These are phyloP conservation scores for Macroglossus sobrinus DNA, from an alignment of 2,113 vertebrate genomes.

Conservation along the genomic window DNA sequence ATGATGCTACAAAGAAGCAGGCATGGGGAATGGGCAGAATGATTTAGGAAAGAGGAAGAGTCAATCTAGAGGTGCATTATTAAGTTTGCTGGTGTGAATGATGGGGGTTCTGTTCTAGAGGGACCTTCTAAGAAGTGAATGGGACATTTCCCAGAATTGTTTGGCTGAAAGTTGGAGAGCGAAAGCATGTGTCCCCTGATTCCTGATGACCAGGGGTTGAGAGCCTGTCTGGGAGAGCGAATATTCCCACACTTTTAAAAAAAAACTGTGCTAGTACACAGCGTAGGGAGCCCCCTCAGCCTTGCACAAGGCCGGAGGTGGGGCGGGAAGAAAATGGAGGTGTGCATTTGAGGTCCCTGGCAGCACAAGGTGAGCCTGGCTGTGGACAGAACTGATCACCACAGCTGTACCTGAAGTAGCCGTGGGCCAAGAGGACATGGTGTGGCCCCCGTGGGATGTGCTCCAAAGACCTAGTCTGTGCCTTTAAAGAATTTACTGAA, in stretches of 20 bases:
- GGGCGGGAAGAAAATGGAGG: not conserved
- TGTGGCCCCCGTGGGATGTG: not conserved
- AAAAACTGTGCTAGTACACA: not conserved
- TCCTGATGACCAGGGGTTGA: not conserved
- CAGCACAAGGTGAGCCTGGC: not conserved
- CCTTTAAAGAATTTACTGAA: not conserved
- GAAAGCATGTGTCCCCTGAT: too few species aligned
- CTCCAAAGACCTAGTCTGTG: not conserved
- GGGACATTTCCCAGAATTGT: not conserved
- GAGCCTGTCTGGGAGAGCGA: accelerated
- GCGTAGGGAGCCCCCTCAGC: not conserved
- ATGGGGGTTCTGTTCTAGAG: not conserved
- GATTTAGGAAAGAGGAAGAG: not conserved
- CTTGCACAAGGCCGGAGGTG: not conserved
- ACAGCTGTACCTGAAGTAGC: not conserved
- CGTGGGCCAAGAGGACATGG: not conserved
- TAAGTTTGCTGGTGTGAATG: not conserved
- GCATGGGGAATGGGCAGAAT: not conserved
- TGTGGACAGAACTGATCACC: not conserved
- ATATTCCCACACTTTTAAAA: not conserved
- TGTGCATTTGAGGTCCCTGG: not conserved
- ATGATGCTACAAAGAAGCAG: not conserved
- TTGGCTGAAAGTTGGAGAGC: not conserved
- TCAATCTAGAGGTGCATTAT: accelerated
- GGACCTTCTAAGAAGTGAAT: not conserved